These are phyloP conservation scores for Epinotia ramella DNA, from an alignment of 2,888 invertebrate species.

Conservation along the genomic window DNA sequence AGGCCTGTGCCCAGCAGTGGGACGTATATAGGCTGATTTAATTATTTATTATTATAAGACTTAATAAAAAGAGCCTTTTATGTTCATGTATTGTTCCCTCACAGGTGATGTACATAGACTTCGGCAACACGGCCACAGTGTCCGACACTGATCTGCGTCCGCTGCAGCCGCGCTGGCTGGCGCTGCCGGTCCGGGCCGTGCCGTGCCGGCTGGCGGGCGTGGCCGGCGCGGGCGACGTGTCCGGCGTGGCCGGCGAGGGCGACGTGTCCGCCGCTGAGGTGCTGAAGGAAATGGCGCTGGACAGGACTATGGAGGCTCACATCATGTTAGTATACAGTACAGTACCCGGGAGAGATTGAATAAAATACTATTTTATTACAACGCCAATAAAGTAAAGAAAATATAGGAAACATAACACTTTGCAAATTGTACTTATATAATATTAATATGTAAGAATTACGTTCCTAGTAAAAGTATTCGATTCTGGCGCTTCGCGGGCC, in stretches of 20 bases:
- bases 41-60: too few species aligned
- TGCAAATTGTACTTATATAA: too few species aligned
- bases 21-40: too few species aligned
- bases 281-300: not conserved
- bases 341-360: too few species aligned
- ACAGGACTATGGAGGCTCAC: slow-evolving; percentile 4
- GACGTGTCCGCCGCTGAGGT: not conserved
- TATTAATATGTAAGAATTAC: too few species aligned
- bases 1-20: too few species aligned
- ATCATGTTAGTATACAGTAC: slow-evolving; percentile 6
- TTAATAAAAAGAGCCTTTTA: too few species aligned
- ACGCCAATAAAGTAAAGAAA: too few species aligned
- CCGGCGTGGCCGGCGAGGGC: not conserved
- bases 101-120: slow-evolving; percentile 26
- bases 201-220: not conserved
- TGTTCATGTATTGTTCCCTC: not conserved
- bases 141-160: not conserved
- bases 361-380: too few species aligned
- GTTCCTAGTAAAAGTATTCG: too few species aligned
- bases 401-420: too few species aligned
- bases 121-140: not conserved
- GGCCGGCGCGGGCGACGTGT: not conserved
- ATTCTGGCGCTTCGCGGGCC: too few species aligned
- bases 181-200: not conserved
- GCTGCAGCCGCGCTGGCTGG: not conserved